Evolutionary conservation across 2,113 vertebrate genomes (phyloP).

Genomic region (Neogobius melanostomus): DNA sequence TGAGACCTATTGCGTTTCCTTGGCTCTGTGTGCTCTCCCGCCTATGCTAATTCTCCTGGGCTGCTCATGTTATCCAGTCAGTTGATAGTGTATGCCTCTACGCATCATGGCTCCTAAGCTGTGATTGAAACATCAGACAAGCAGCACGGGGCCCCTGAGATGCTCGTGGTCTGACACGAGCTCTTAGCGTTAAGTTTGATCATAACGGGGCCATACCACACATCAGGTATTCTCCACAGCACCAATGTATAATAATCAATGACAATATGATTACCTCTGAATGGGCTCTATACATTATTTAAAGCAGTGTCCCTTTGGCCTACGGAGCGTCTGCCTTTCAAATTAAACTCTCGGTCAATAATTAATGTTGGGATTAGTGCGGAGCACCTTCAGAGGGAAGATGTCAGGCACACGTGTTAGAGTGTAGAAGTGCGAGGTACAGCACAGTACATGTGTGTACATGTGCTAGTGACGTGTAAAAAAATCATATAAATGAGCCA

Average conservation of each 20-base stretch:
- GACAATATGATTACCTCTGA: constrained; percentile 92
- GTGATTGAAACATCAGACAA: constrained; percentile 76
- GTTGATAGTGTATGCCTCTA: constrained; percentile 64
- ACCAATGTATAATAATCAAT: constrained; percentile 92
- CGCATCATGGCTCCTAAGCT: constrained; percentile 66
- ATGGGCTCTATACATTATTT: constrained; percentile 79
- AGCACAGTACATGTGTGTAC: constrained; percentile 2
- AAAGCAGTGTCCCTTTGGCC: constrained; percentile 73
- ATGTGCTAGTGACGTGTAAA: constrained; percentile 55
- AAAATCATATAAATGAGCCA: constrained; percentile 56
- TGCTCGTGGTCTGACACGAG: constrained; percentile 53
- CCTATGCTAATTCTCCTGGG: constrained; percentile 46
- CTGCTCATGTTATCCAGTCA: constrained; percentile 67
- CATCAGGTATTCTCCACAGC: constrained; percentile 72
- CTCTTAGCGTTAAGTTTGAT: constrained; percentile 62
- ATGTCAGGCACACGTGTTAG: constrained; percentile 57
- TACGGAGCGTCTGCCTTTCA: constrained; percentile 77
- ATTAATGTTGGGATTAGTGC: constrained; percentile 79
- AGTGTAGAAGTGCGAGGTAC: background rate
- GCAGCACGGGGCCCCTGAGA: constrained; percentile 64
- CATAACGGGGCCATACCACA: constrained; percentile 58
- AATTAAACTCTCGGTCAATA: constrained; percentile 80
- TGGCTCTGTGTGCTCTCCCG: constrained; percentile 26
- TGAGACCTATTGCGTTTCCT: constrained; percentile 30
- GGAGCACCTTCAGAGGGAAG: constrained; percentile 67